Conservation (phyloP, 2,888 invertebrate genomes). For the Epinotia bilunana region DNA sequence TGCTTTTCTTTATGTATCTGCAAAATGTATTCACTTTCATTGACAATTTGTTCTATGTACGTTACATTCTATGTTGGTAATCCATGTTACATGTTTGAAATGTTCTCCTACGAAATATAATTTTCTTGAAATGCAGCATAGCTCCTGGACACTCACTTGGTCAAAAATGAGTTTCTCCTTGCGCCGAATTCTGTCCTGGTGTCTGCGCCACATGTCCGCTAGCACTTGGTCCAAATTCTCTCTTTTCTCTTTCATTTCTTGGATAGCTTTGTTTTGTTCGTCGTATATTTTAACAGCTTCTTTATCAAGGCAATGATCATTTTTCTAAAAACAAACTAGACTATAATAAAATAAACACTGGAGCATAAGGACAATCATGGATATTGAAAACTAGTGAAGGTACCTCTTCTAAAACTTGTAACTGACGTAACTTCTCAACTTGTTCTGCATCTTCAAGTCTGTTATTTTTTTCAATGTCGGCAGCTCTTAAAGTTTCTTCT, state of each 20-base stretch:
- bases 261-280: conserved; percentile 50
- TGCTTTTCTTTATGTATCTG: conserved; percentile 55
- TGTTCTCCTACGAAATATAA: not conserved
- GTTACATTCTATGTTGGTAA: too few species aligned
- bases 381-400: not conserved
- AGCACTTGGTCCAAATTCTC: conserved; percentile 52
- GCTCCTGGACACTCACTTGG: conserved; percentile 50
- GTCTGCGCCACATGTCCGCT: conserved; percentile 52
- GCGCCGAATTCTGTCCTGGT: conserved; percentile 54
- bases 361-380: not conserved
- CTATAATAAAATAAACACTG: not conserved
- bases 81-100: not conserved
- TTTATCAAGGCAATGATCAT: conserved; percentile 49
- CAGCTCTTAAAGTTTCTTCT: conserved; percentile 44
- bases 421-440: conserved; percentile 50
- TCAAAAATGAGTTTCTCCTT: conserved; percentile 53
- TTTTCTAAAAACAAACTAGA: conserved; percentile 47
- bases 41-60: not conserved
- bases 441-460: conserved; percentile 50
- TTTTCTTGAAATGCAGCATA: not conserved
- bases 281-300: conserved; percentile 53
- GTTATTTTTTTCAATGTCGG: conserved; percentile 38
- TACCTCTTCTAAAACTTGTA: conserved; percentile 46
- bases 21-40: not conserved
- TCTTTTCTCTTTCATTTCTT: conserved; percentile 49